Evolutionary conservation across 2,797 vertebrate species (phyloP).

Genomic region (Coluber constrictor): DNA sequence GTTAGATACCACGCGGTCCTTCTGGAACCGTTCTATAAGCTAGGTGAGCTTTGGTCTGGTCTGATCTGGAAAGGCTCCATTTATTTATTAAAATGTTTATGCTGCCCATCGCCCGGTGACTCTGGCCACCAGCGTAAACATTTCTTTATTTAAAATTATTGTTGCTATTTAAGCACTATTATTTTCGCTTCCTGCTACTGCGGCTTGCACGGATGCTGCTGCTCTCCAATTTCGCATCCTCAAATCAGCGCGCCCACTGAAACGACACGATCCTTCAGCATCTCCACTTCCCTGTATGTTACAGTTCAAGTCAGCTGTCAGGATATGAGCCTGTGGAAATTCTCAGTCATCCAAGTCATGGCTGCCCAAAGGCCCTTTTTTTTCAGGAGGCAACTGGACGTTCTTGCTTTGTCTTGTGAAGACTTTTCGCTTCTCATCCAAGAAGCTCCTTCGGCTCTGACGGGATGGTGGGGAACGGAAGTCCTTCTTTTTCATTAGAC

Average conservation of each 20-base stretch:
- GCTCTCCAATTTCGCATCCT: background rate
- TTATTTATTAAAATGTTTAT: background rate
- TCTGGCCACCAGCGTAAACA: background rate
- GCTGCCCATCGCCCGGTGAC: background rate
- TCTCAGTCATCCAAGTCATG: no score
- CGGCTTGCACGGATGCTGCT: background rate
- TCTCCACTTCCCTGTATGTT: background rate
- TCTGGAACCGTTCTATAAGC: constrained; percentile 76
- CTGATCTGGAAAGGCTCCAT: background rate
- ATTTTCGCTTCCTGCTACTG: background rate
- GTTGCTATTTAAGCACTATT: background rate
- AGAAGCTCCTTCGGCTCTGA: no score
- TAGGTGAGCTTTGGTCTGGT: constrained; percentile 68
- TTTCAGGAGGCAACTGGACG: no score
- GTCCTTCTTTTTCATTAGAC: no score
- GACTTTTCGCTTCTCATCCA: no score
- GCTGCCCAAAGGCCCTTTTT: no score
- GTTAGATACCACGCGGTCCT: constrained; percentile 78
- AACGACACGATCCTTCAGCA: background rate
- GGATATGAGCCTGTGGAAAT: background rate
- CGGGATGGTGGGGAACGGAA: no score
- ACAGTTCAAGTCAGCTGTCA: background rate
- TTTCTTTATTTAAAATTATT: background rate
- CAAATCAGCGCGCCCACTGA: background rate
- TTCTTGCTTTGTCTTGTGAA: no score